Percentiles rank a stretch among this genome's conserved stretches.
Conservation (phyloP, 2,888 invertebrate species). For the Acronicta psi region DNA sequence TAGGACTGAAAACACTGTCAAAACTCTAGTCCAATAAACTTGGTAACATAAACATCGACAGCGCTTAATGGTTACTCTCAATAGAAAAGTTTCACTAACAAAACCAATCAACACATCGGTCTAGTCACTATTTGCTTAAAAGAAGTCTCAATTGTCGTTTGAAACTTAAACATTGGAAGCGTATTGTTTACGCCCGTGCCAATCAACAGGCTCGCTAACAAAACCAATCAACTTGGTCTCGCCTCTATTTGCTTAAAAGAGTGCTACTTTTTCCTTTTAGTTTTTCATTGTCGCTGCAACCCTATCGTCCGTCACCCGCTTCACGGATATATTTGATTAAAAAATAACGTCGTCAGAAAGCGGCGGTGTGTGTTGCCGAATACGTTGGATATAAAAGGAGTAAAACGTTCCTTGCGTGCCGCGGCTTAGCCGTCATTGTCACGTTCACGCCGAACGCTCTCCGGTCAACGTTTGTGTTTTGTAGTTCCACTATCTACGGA, state of each 20-base stretch:
- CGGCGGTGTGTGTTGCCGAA: constrained; percentile 75
- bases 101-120: constrained; percentile 72
- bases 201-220: constrained; percentile 88
- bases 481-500: constrained; percentile 82
- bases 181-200: constrained; percentile 87
- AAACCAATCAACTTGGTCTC: constrained; percentile 90
- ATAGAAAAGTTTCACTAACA: constrained; percentile 67
- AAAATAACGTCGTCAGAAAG: constrained; percentile 90
- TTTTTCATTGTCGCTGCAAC: constrained; percentile 85
- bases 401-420: constrained; percentile 77
- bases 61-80: constrained; percentile 47
- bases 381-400: constrained; percentile 79
- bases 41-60: constrained; percentile 53
- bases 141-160: constrained; percentile 85
- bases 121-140: constrained; percentile 73
- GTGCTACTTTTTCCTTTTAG: constrained; percentile 85
- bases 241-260: constrained; percentile 89
- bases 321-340: constrained; percentile 89
- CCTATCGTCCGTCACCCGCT: constrained; percentile 88
- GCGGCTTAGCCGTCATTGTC: constrained; percentile 87
- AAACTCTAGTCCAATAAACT: constrained; percentile 37
- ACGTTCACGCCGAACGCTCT: constrained; percentile 72
- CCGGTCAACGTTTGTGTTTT: constrained; percentile 75
- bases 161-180: constrained; percentile 84
- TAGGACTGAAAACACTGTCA: constrained; percentile 64